Evolutionary conservation across 2,113 vertebrate species (phyloP), one percentile per base, ranked within the genome.

Genomic region (Dipodomys merriami): DNA sequence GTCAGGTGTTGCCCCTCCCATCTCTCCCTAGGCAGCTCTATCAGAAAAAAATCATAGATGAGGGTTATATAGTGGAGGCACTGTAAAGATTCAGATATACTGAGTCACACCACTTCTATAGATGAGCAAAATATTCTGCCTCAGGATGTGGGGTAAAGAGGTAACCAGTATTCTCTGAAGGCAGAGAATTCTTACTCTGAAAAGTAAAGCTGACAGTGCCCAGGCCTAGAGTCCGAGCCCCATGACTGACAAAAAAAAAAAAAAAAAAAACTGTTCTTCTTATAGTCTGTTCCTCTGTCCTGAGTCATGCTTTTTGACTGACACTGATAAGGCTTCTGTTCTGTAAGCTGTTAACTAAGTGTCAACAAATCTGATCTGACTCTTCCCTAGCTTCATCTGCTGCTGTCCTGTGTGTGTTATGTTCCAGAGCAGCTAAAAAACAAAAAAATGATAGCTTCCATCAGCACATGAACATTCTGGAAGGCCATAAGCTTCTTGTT

Each of bases 1-100:
- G 95, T 95, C 91, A 72, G 91, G 90, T 90, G 49, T 83, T 76
- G 83, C 5, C 53, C 39, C 39, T 94, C 39, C 53, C 46, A 74
- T 73, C 60, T 49, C 25, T 49, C 57, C 71, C 76, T 44, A 46
- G 13, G 64, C 13, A 1, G 6, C 62, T 92, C 39, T 86, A 84
- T 29, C 49, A n/a, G 46, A 87, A 84, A 60, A 39, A 76, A 73
- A 87, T 84, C 15, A 8, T 62, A 85, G 64, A 33, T n/a, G 86
- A 30, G 16, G 8, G 11, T 72, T 85, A 80, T 94, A 90, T 27
- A 44, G 19, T 15, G 44, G 5, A 23, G 25, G 72, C 86, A 83
- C n/a, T 30, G 2, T 64, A 30, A 30, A 53, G 81, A 69, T 85
- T 94, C 60, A 67, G 68, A 62, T 83, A 85, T 90, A 69, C 78